A percentile compares a stretch with the other conserved stretches of the same genome.
Evolutionary conservation across 2,797 vertebrate species (phyloP).

Genomic region (Agapornis canus): DNA sequence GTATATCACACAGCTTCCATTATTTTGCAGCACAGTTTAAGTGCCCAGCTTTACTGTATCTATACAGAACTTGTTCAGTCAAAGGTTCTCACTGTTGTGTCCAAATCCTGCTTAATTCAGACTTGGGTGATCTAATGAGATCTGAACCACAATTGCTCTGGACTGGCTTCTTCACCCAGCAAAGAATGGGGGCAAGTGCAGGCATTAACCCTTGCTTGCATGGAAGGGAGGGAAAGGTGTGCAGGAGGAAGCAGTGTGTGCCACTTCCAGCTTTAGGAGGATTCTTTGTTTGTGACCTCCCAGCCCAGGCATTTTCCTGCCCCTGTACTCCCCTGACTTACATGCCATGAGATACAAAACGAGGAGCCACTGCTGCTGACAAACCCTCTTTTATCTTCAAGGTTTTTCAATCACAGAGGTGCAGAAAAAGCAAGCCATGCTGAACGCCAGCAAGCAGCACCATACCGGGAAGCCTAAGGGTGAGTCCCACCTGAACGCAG

Average conservation of each 20-base stretch:
- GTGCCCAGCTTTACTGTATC: not conserved
- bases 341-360: not conserved
- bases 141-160: not conserved
- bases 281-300: not conserved
- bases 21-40: not conserved
- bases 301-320: not conserved
- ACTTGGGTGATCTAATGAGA: not conserved
- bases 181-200: not conserved
- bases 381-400: slow-evolving; percentile 37
- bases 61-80: not conserved
- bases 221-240: not conserved
- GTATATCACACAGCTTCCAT: not conserved
- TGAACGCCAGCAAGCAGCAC: slow-evolving; percentile 90
- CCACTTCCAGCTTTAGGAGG: not conserved
- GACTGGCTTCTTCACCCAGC: not conserved
- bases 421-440: slow-evolving; percentile 95
- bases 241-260: not conserved
- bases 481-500: slow-evolving; percentile 43
- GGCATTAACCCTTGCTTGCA: not conserved
- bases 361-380: not conserved
- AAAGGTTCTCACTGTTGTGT: not conserved
- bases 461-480: slow-evolving; percentile 91
- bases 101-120: not conserved
- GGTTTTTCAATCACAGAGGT: slow-evolving; percentile 93
- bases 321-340: rapidly evolving